Percentiles rank a stretch among this genome's conserved stretches.
Conservation (phyloP, 2,113 vertebrate species). For the Brachyhypopomus occidentalis region DNA sequence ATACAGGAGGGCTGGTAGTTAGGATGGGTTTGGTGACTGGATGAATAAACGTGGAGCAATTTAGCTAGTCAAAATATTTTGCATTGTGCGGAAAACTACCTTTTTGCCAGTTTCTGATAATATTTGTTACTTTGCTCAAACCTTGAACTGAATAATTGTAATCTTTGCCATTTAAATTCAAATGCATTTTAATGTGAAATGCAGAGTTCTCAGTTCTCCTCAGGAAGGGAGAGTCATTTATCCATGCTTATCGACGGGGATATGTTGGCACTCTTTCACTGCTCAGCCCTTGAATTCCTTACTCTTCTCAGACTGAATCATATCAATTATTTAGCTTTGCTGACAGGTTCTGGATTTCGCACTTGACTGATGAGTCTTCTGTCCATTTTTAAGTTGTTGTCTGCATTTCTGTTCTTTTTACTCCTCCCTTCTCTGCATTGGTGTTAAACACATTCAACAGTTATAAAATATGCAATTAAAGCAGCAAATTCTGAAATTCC, state of each 20-base stretch:
- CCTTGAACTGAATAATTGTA: neutral
- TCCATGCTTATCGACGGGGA: constrained; percentile 30
- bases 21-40: neutral
- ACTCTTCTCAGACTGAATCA: constrained; percentile 25
- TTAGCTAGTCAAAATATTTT: neutral
- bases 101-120: neutral
- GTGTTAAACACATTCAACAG: constrained; percentile 15
- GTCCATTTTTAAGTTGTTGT: constrained; percentile 7
- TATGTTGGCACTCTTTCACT: constrained; percentile 9
- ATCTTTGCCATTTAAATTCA: constrained; percentile 29
- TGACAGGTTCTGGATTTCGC: constrained; percentile 34
- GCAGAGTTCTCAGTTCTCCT: constrained; percentile 26
- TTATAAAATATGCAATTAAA: constrained; percentile 6
- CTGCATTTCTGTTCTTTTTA: constrained; percentile 20
- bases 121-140: neutral
- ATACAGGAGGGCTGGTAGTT: neutral
- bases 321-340: constrained; percentile 49
- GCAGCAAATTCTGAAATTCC: constrained; percentile 8
- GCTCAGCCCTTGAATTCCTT: constrained; percentile 43
- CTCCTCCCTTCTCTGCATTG: neutral
- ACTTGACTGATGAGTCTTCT: constrained; percentile 19
- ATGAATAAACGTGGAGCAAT: neutral
- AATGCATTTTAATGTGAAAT: neutral
- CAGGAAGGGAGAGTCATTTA: constrained; percentile 48
- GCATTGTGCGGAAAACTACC: neutral